These are phyloP conservation scores for Morinoia aosen DNA, from an alignment of 2,888 invertebrate genomes.

Conservation along the genomic window DNA sequence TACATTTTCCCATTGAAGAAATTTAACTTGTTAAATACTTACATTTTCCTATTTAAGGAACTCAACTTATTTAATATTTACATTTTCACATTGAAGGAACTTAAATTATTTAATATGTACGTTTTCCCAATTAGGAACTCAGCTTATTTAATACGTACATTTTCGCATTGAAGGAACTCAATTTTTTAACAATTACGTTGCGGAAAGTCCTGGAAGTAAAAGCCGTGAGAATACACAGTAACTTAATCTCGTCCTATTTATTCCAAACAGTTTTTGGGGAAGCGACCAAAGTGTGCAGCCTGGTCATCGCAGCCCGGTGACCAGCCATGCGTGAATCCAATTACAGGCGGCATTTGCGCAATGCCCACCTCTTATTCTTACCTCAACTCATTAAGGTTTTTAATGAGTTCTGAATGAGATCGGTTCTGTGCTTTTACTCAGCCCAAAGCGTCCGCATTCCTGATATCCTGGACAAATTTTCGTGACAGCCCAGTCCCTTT, in stretches of 20 bases:
- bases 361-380: not conserved
- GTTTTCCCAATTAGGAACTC: no score
- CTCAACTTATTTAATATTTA: no score
- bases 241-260: not conserved
- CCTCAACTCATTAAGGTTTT: constrained; percentile 29
- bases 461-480: not conserved
- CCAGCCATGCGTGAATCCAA: constrained; percentile 21
- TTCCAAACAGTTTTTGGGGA: not conserved
- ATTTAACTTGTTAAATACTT: no score
- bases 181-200: not conserved
- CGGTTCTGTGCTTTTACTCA: constrained; percentile 16
- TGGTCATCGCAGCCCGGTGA: not conserved
- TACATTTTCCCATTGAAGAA: no score
- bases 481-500: not conserved
- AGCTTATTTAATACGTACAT: no score
- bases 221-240: not conserved
- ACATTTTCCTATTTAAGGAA: no score
- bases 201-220: not conserved
- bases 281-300: not conserved
- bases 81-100: no score
- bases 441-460: not conserved
- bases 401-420: constrained; percentile 26
- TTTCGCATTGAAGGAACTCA: no score
- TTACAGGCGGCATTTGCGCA: constrained; percentile 18
- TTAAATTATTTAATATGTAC: no score